Evolutionary conservation across 2,113 vertebrate genomes (phyloP), one percentile per base, ranked within the genome.

Genomic region (Benitochromis conjunctus): DNA sequence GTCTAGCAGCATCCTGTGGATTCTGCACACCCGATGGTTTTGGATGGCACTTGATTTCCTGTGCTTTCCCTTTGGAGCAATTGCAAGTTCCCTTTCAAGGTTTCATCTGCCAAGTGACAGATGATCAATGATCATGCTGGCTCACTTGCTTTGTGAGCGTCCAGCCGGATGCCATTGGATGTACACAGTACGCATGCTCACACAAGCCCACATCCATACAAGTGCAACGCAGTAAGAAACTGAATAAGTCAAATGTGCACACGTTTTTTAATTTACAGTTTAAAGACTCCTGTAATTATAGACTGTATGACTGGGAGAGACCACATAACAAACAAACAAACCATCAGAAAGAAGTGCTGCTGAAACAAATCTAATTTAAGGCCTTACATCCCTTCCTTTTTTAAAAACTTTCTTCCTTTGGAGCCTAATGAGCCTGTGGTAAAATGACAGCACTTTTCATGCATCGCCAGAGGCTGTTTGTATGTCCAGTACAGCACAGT

Each of bases 81-180:
- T 92, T 90, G 81, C 79, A 79, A 89, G 53, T 69, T 82, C 82
- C 79, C 31, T 80, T 88, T 88, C 84, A 83, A 76, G 51, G 84
- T 81, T 81, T 69, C 80, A 84, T 91, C 86, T 91, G 80, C 88
- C 86, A 88, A 90, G 85, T 94, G 87, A 91, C 90, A 93, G 92
- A 91, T 92, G 85, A 94, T 93, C 91, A 88, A 91, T 91, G 79
- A 90, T 84, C 13, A 54, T 2, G 56, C 77, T 91, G 90, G 89
- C 90, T 88, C 41, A 9, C 57, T 90, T 69, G 74, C 66, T 48
- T 80, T 62, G 34, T 16, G 21, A 58, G 69, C 62, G n/a, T 85
- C 80, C 85, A 90, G 86, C 90, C 84, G 89, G 89, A 71, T 83
- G 82, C 80, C 48, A 62, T 84, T 88, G 82, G 81, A 90, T 80